Base-by-base conservation (phyloP, 2,113 vertebrate species). In the Eurypyga helias region DNA sequence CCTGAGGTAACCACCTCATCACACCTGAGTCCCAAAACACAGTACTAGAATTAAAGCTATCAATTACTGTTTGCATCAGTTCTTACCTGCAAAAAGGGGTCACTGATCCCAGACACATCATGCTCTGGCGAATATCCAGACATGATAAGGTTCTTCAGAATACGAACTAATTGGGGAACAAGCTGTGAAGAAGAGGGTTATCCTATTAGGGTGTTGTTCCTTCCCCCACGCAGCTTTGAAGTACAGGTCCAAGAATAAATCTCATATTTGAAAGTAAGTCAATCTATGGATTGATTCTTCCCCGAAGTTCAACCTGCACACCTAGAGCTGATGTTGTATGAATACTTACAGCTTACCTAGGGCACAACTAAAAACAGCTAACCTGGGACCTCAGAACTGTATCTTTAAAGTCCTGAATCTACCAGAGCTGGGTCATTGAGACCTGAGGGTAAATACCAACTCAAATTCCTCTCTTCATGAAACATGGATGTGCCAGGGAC, bases 71-170 rank as follows among this genome's bases (percentile, higher is more conserved):
- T 83, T 83, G n/a, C 83, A 93, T 76, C n/a, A 79, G 28, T 55
- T 55, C 97, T 98, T 97, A 99, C 99, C 99, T 99, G 99, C 97
- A 99, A 98, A 96, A 99, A 99, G 92, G 99, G 99, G 95, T 99
- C 99, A 93, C 99, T 99, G 97, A 99, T 99, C 97, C 99, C 99
- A 72, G 99, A 99, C 96, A 99, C 99, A 82, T 99, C 99, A 96
- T 99, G 99, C 94, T 99, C 99, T 97, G 99, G 99, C 97, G 99
- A 99, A 96, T 99, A 99, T 91, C 99, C 99, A 93, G 99, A 99
- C 99, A 99, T 99, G 97, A 99, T 99, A 96, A 99, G 99, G 97
- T 99, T 99, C 98, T 99, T 99, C 98, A 99, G 98, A 98, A 99
- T 99, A 98, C 99, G 99, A 98, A 99, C 99, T 98, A 99, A 98